Percentiles rank a stretch among this genome's conserved stretches.
phyloP scores from a whole-genome alignment of 2,888 invertebrate genomes.

The Hirtodrosophila duncani region DNA sequence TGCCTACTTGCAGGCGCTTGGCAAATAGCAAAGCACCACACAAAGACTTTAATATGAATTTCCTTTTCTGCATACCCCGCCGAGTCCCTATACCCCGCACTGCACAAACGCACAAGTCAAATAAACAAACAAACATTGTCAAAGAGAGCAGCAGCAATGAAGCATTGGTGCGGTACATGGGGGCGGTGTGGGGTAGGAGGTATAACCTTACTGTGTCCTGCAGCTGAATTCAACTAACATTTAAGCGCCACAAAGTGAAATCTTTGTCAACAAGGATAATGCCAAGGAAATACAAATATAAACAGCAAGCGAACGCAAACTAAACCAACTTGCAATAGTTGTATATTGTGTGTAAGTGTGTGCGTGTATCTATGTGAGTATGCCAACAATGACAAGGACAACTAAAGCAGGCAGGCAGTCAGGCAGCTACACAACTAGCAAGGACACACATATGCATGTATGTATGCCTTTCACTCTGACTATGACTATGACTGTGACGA shows the following conservation, averaged over 20 bases:
- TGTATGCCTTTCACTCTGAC: slow-evolving; percentile 59
- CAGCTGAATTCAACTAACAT: slow-evolving; percentile 68
- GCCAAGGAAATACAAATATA: slow-evolving; percentile 74
- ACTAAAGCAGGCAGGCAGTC: slow-evolving; percentile 20
- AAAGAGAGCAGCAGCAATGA: slow-evolving; percentile 57
- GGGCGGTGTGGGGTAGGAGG: background rate
- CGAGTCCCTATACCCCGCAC: slow-evolving; percentile 6
- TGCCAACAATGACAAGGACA: slow-evolving; percentile 61
- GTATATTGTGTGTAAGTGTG: slow-evolving; percentile 8
- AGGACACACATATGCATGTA: slow-evolving; percentile 38
- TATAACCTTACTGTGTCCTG: slow-evolving; percentile 37
- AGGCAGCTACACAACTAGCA: slow-evolving; percentile 21
- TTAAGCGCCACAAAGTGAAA: slow-evolving; percentile 75
- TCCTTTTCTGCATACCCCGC: slow-evolving; percentile 12
- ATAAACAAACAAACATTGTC: slow-evolving; percentile 61
- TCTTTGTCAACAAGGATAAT: slow-evolving; percentile 75
- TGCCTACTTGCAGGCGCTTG: too few species aligned
- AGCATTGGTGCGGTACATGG: background rate
- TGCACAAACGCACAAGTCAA: slow-evolving; percentile 50
- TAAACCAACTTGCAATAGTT: slow-evolving; percentile 60
- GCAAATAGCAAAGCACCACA: slow-evolving; percentile 11
- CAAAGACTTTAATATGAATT: slow-evolving; percentile 44
- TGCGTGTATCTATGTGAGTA: slow-evolving; percentile 9
- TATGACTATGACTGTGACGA: too few species aligned
- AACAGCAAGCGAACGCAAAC: slow-evolving; percentile 73